Percentiles rank a stretch among this genome's conserved stretches.
These are phyloP conservation scores for Orius insidiosus DNA, from an alignment of 1,140 invertebrate genomes.

Conservation along the genomic window DNA sequence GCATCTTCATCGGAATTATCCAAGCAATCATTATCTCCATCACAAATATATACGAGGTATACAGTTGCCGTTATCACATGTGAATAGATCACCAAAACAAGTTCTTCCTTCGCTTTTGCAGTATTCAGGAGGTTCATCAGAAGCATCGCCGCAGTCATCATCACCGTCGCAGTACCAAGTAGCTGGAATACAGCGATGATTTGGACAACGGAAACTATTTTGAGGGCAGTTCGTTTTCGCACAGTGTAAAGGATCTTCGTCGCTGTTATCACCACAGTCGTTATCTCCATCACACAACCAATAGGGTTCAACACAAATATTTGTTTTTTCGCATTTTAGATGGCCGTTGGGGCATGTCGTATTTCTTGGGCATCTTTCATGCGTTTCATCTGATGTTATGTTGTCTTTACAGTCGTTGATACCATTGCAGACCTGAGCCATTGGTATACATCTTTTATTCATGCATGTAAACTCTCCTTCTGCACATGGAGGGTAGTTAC, in stretches of 20 bases:
- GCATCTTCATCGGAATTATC: constrained; percentile 85
- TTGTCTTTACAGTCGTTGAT: constrained; percentile 91
- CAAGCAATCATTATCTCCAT: constrained; percentile 87
- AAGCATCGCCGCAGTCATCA: constrained; percentile 75
- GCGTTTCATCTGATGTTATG: constrained; percentile 75
- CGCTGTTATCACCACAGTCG: constrained; percentile 90
- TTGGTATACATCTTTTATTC: constrained; percentile 77
- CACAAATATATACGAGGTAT: constrained; percentile 94
- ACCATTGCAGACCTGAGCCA: constrained; percentile 76
- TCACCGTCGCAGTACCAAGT: constrained; percentile 88
- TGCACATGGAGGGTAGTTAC: constrained; percentile 74
- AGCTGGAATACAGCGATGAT: constrained; percentile 72
- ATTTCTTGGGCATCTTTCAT: constrained; percentile 67
- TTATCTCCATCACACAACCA: constrained; percentile 89
- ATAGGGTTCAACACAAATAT: constrained; percentile 88
- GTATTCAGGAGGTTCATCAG: constrained; percentile 79
- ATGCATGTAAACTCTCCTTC: constrained; percentile 86
- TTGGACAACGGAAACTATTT: constrained; percentile 78
- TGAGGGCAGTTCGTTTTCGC: constrained; percentile 73
- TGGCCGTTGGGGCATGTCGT: constrained; percentile 74
- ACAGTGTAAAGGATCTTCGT: constrained; percentile 82
- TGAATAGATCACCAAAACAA: constrained; percentile 87
- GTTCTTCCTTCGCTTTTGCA: constrained; percentile 86
- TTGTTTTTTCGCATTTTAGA: constrained; percentile 80
- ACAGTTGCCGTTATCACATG: constrained; percentile 93